phyloP scores from a whole-genome alignment of 2,888 invertebrate genomes.

The Ditula angustiorana region DNA sequence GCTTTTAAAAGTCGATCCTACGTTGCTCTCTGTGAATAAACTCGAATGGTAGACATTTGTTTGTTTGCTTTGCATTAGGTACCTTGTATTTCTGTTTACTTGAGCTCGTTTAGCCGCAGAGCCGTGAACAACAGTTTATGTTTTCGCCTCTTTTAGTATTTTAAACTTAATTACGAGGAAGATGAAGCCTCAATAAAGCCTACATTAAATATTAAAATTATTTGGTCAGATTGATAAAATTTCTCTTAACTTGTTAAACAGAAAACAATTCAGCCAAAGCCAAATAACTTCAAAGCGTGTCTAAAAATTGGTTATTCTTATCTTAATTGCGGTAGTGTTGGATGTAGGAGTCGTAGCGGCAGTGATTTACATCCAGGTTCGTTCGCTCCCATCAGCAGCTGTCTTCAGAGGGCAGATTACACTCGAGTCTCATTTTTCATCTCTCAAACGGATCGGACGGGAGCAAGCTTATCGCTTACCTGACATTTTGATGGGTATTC shows the following conservation, averaged over 20 bases:
- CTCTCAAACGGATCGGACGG: conserved; percentile 52
- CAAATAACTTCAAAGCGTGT: not conserved
- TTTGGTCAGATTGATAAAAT: not conserved
- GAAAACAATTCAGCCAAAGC: not conserved
- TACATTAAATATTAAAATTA: not conserved
- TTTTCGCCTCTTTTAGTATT: conserved; percentile 18
- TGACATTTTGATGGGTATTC: conserved; percentile 58
- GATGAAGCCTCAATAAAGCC: not conserved
- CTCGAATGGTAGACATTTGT: conserved; percentile 37
- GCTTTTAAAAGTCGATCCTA: conserved; percentile 50
- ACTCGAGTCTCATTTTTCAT: conserved; percentile 43
- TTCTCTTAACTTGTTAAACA: too few species aligned
- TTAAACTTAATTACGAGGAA: conserved; percentile 8
- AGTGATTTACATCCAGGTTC: conserved; percentile 11
- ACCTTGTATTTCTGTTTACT: conserved; percentile 34
- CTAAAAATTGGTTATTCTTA: conserved; percentile 2
- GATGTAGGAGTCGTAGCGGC: not conserved
- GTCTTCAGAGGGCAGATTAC: conserved; percentile 25
- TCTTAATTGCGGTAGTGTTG: conserved; percentile 7
- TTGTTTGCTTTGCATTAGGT: conserved; percentile 37
- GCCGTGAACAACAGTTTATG: conserved; percentile 26
- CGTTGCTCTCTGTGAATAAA: conserved; percentile 36
- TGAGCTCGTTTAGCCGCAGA: conserved; percentile 27
- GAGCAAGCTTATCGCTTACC: conserved; percentile 50
- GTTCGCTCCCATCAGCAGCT: conserved; percentile 14